Percentiles rank a stretch among this genome's conserved stretches.
phyloP scores from a whole-genome alignment of 2,797 vertebrate species.

The Anniella stebbinsi region DNA sequence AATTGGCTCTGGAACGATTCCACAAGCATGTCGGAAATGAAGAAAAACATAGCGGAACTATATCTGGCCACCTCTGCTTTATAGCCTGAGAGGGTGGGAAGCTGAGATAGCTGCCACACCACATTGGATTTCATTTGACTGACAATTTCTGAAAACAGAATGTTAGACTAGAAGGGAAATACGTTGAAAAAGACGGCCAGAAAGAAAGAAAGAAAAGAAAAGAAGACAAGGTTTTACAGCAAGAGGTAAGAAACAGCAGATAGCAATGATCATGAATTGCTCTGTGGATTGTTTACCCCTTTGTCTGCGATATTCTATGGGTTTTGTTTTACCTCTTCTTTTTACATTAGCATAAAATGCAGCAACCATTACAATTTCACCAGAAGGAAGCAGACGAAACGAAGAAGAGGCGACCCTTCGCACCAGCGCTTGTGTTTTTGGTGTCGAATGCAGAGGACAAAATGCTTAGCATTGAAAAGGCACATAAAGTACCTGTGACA shows the following conservation, averaged over 20 bases:
- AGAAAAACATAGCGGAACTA: too few relatives aligned
- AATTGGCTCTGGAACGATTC: too few relatives aligned
- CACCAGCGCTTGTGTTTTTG: constrained; percentile 11
- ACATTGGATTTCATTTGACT: too few relatives aligned
- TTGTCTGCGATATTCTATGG: accelerated
- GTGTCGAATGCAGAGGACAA: constrained; percentile 16
- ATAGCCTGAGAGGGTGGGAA: too few relatives aligned
- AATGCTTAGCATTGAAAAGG: constrained; percentile 31
- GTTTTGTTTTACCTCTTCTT: constrained; percentile 18
- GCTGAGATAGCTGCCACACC: too few relatives aligned
- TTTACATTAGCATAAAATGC: constrained; percentile 34
- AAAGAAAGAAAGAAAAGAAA: background rate
- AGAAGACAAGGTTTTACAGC: background rate
- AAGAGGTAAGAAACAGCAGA: background rate
- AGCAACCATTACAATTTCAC: constrained; percentile 33
- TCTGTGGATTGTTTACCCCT: constrained; percentile 9
- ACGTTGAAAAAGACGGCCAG: background rate
- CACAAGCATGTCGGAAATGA: too few relatives aligned
- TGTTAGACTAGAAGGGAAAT: background rate
- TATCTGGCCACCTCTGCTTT: too few relatives aligned
- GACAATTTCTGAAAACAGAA: background rate
- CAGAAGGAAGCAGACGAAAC: constrained; percentile 27
- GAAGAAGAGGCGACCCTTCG: background rate
- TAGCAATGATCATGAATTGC: constrained; percentile 51
- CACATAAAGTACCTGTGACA: constrained; percentile 28